These are phyloP conservation scores for Axea sp. DNA, from an alignment of 2,888 invertebrate genomes.

Conservation along the genomic window DNA sequence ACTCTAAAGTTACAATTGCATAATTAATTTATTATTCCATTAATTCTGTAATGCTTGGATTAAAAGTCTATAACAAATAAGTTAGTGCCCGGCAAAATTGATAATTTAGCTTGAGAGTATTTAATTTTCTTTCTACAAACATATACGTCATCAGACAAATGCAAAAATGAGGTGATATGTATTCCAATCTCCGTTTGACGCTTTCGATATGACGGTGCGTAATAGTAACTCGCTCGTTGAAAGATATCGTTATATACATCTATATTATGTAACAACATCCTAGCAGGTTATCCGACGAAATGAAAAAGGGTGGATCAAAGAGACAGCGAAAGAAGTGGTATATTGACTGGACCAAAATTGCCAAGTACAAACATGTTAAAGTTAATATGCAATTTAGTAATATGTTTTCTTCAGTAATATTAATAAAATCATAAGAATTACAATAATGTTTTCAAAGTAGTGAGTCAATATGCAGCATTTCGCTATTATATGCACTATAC, in stretches of 20 bases:
- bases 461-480: too few relatives aligned
- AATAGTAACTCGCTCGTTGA: slow-evolving; percentile 35
- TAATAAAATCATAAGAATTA: slow-evolving; percentile 28
- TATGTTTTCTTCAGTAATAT: slow-evolving; percentile 24
- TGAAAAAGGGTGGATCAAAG: slow-evolving; percentile 54
- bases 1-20: too few relatives aligned
- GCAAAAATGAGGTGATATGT: slow-evolving; percentile 31
- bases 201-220: slow-evolving; percentile 46
- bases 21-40: too few relatives aligned
- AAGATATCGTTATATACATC: slow-evolving; percentile 48
- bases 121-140: slow-evolving; percentile 2
- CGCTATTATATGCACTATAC: too few relatives aligned
- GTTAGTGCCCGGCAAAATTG: too few relatives aligned
- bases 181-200: slow-evolving; percentile 46
- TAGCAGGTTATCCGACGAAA: slow-evolving; percentile 46
- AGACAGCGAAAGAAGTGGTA: slow-evolving; percentile 41
- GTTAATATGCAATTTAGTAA: slow-evolving; percentile 40
- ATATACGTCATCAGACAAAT: not conserved
- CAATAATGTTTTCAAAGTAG: not conserved
- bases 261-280: slow-evolving; percentile 50
- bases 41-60: too few relatives aligned
- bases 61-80: too few relatives aligned
- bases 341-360: slow-evolving; percentile 33
- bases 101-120: too few relatives aligned
- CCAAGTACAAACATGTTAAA: slow-evolving; percentile 36